Base-by-base conservation (phyloP, 2,113 vertebrate genomes). In the Sakesphorus luctuosus region DNA sequence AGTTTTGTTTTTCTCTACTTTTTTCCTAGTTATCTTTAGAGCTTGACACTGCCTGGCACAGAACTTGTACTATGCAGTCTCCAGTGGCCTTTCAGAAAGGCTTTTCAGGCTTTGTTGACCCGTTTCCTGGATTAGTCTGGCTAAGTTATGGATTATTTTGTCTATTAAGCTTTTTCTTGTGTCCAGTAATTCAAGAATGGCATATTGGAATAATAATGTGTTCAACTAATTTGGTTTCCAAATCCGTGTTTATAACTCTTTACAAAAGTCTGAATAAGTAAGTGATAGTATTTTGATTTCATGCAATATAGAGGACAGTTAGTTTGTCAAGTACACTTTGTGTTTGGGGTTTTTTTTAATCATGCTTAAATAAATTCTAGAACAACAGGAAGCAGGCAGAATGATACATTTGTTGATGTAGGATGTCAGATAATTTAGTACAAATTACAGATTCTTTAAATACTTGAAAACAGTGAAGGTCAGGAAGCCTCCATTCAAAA, bases 401-500 rank as follows among this genome's bases (percentile, higher is more conserved):
- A 77, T 94, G 96, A 97, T 97, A 94, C 89, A 84, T 97, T 97
- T 96, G 94, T 97, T 91, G 95, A 89, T 92, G 77, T 95, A 97
- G 96, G 96, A 96, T 97, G 96, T 95, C 96, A 95, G 95, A 96
- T 97, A 97, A 98, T 97, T 97, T 96, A 96, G 94, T 95, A 96
- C 91, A 89, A 97, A 95, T 97, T 94, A 96, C 97, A 88, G 94
- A 96, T 96, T 97, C 95, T 98, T 97, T 97, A 96, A 96, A 96
- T 95, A 90, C 92, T 97, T 96, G 90, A 97, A 93, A 98, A 97
- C 95, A 96, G 96, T 84, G 95, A 95, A 96, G 94, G 97, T 94
- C 97, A 97, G 97, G 97, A 98, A 98, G 93, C 96, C 87, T 93
- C 87, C 96, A 97, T 97, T 98, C 96, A 97, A 84, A 93, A 98